phyloP scores from a whole-genome alignment of 2,797 vertebrate genomes.

The Tenualosa thibaudeaui region DNA sequence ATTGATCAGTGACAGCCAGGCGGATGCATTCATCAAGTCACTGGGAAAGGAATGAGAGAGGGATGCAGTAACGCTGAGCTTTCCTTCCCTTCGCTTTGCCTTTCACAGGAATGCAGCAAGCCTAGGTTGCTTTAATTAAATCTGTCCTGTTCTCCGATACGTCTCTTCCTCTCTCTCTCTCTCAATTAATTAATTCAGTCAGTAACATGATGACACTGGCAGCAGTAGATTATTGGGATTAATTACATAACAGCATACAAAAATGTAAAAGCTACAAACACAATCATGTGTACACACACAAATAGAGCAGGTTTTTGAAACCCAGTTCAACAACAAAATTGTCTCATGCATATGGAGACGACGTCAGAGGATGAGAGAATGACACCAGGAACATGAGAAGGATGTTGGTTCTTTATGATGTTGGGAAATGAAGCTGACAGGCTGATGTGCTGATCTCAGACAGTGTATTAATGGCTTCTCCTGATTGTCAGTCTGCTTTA shows the following conservation, averaged over 20 bases:
- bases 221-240: conserved; percentile 89
- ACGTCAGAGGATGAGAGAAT: not conserved
- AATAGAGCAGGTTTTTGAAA: not conserved
- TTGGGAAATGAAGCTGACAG: not conserved
- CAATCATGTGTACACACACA: conserved; percentile 36
- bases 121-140: conserved; percentile 91
- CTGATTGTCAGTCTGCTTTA: not conserved
- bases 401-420: not conserved
- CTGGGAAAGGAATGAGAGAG: conserved; percentile 55
- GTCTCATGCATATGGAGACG: not conserved
- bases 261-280: conserved; percentile 73
- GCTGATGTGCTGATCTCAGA: not conserved
- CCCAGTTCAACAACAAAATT: not conserved
- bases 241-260: conserved; percentile 87
- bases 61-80: conserved; percentile 55
- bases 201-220: conserved; percentile 86
- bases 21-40: conserved; percentile 81
- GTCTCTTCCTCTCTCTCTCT: conserved; percentile 76
- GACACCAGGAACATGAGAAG: not conserved
- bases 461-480: not conserved
- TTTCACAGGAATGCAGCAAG: conserved; percentile 76
- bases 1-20: conserved; percentile 94
- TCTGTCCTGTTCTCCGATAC: conserved; percentile 92
- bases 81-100: conserved; percentile 59
- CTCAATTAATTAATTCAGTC: conserved; percentile 89